phyloP scores from a whole-genome alignment of 2,888 invertebrate species.

The Phasia obesa region DNA sequence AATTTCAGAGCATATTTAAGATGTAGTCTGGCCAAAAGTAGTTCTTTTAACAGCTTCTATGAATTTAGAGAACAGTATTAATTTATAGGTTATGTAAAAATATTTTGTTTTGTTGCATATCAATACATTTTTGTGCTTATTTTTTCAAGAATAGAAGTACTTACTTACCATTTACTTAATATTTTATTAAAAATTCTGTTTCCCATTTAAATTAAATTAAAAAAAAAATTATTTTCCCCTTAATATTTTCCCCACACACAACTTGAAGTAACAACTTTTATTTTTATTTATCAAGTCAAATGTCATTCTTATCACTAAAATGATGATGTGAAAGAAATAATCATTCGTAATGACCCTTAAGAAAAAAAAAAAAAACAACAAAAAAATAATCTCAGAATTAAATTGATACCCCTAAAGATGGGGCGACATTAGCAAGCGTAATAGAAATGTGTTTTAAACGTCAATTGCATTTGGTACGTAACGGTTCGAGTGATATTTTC shows the following conservation, averaged over 20 bases:
- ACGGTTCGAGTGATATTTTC: slow-evolving; percentile 41
- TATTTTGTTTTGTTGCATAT: too few species aligned
- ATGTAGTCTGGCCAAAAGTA: too few species aligned
- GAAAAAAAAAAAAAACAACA: slow-evolving; percentile 17
- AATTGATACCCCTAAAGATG: slow-evolving; percentile 30
- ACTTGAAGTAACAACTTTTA: slow-evolving; percentile 4
- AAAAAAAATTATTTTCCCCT: background rate
- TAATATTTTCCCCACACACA: background rate
- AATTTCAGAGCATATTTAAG: too few species aligned
- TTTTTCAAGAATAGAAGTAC: too few species aligned
- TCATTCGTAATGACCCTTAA: slow-evolving; percentile 43
- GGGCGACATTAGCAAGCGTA: background rate
- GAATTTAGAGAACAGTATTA: too few species aligned
- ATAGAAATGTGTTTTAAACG: slow-evolving; percentile 32
- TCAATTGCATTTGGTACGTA: slow-evolving; percentile 46
- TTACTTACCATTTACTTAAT: too few species aligned
- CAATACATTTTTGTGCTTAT: too few species aligned
- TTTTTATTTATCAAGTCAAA: slow-evolving; percentile 14
- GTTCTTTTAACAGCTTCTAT: too few species aligned
- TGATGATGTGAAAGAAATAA: background rate
- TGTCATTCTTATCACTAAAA: slow-evolving; percentile 45
- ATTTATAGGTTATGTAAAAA: too few species aligned
- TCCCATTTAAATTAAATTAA: too few species aligned
- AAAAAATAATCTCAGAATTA: slow-evolving; percentile 51
- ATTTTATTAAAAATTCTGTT: too few species aligned